Evolutionary conservation across 2,113 vertebrate genomes (phyloP).

Genomic region (Hydropotes inermis): DNA sequence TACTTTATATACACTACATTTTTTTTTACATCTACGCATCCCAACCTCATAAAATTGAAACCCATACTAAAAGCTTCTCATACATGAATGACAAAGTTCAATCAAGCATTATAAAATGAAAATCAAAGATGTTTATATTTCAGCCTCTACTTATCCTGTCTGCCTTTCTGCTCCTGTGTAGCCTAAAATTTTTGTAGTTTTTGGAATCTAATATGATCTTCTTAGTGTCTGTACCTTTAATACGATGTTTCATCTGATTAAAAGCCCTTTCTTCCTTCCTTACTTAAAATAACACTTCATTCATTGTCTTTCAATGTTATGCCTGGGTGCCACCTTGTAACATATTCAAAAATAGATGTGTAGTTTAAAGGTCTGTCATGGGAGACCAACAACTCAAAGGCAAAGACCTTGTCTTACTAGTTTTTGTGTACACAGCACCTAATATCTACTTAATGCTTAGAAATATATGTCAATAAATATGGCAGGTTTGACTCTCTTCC

Average conservation of each 20-base stretch:
- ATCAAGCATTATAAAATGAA: neutral
- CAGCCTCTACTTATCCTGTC: neutral
- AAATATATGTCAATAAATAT: neutral
- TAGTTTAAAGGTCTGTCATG: neutral
- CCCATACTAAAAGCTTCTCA: neutral
- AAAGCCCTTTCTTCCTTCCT: neutral
- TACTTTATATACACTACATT: neutral
- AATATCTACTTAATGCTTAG: neutral
- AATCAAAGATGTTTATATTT: neutral
- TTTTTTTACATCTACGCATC: neutral
- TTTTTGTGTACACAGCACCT: neutral
- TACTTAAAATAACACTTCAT: constrained; percentile 7
- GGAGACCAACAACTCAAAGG: neutral
- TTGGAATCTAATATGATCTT: neutral
- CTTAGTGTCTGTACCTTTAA: neutral
- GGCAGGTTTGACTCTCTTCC: neutral
- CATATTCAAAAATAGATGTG: neutral
- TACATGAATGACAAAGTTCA: neutral
- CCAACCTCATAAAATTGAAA: neutral
- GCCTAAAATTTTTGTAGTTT: neutral
- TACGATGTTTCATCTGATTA: neutral
- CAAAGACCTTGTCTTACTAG: neutral
- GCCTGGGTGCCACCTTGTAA: neutral
- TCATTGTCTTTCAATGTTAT: constrained; percentile 35
- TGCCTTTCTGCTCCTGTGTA: neutral